Evolutionary conservation across 2,113 vertebrate species (phyloP).

Genomic region (Oreochromis tanganicae): DNA sequence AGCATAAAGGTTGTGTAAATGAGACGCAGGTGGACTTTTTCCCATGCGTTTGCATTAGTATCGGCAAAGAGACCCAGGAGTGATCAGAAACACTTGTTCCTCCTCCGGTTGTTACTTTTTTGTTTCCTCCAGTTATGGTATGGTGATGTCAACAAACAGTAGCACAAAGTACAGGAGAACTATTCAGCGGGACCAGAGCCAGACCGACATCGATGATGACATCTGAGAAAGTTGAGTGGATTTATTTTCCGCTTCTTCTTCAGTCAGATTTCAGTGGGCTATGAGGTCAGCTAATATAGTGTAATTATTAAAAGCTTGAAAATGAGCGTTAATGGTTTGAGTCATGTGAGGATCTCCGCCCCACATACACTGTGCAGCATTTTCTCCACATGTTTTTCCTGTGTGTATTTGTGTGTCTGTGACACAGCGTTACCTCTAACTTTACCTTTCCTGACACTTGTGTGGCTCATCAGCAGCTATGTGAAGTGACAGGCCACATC

Average conservation of each 20-base stretch:
- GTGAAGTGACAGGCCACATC: conserved; percentile 97
- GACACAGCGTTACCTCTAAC: conserved; percentile 63
- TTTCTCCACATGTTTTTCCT: not conserved
- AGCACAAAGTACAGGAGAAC: not conserved
- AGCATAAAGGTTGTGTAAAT: not conserved
- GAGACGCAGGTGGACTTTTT: conserved; percentile 18
- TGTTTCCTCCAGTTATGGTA: not conserved
- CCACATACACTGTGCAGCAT: not conserved
- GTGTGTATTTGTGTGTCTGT: not conserved
- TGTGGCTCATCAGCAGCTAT: conserved; percentile 94
- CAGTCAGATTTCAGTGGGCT: not conserved
- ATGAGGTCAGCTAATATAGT: not conserved
- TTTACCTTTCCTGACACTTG: conserved; percentile 95
- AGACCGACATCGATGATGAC: not conserved
- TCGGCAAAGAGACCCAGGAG: not conserved
- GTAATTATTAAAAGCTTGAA: not conserved
- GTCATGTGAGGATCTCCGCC: not conserved
- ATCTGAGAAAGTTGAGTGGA: not conserved
- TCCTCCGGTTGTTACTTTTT: not conserved
- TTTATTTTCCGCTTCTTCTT: not conserved
- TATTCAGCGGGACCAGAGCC: not conserved
- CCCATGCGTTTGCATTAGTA: not conserved
- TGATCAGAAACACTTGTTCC: conserved; percentile 19
- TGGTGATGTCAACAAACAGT: not conserved
- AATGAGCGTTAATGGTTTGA: not conserved